phyloP scores from a whole-genome alignment of 1,140 invertebrate species.

The Papilio dardanus region DNA sequence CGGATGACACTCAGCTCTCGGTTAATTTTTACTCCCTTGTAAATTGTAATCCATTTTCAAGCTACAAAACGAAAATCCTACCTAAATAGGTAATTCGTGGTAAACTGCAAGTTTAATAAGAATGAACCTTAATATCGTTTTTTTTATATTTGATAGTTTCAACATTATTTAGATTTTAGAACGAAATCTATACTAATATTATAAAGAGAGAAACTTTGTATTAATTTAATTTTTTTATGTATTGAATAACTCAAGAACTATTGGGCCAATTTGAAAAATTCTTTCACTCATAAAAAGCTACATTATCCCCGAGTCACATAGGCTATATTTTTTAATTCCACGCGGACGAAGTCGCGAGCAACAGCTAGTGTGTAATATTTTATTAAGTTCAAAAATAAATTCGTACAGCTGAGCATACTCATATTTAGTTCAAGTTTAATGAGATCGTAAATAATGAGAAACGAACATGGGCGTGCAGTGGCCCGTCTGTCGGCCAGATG shows the following conservation, averaged over 20 bases:
- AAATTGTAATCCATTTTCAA: conserved; percentile 17
- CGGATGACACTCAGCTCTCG: conserved; percentile 14
- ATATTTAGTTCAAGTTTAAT: conserved; percentile 37
- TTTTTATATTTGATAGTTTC: not conserved
- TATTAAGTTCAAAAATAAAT: not conserved
- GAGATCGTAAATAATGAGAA: conserved; percentile 36
- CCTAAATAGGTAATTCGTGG: not conserved
- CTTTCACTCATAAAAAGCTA: no score
- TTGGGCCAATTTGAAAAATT: no score
- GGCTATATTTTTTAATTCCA: no score
- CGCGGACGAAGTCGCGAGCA: no score
- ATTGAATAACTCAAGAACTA: no score
- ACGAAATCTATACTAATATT: not conserved
- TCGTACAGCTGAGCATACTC: not conserved
- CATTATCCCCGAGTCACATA: no score
- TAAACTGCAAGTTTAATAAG: not conserved
- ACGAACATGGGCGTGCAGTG: conserved; percentile 15
- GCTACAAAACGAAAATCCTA: not conserved
- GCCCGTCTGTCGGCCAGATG: conserved; percentile 34
- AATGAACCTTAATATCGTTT: not conserved
- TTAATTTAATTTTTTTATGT: no score
- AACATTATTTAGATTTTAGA: not conserved
- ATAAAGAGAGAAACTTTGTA: no score
- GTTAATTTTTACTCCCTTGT: conserved; percentile 19
- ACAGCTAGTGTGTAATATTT: not conserved